Conservation (phyloP, 2,113 vertebrate species). For the Platycercus adscitus region DNA sequence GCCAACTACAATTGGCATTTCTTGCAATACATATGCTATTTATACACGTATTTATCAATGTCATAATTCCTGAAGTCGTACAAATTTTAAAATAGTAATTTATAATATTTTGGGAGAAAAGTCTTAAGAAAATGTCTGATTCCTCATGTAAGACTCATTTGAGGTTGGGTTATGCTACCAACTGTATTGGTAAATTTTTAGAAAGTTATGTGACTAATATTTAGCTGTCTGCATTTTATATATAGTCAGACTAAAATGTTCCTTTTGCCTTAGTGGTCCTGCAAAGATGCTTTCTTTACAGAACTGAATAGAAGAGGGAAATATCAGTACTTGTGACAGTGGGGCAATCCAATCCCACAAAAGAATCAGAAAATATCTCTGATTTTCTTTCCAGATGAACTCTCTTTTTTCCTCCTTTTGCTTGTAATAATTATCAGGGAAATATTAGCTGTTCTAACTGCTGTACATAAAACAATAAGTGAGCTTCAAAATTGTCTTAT, state of each 20-base stretch:
- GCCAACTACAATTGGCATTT: background rate
- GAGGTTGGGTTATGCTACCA: background rate
- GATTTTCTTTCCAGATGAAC: background rate
- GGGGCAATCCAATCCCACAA: background rate
- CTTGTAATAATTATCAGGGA: background rate
- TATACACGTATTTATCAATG: background rate
- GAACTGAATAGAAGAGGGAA: background rate
- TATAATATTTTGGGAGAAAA: background rate
- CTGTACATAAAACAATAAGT: background rate
- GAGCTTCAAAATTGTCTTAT: background rate
- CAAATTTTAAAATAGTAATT: background rate
- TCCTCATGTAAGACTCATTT: background rate
- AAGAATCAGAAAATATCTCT: background rate
- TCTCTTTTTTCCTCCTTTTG: background rate
- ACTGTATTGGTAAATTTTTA: background rate
- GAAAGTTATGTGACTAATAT: background rate
- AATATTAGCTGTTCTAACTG: background rate
- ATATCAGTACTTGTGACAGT: background rate
- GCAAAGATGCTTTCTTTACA: background rate
- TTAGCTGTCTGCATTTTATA: background rate
- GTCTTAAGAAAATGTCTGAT: background rate
- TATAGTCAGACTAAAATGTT: background rate
- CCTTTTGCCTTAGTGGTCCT: background rate
- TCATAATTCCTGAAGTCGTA: background rate
- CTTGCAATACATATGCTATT: background rate